phyloP scores from a whole-genome alignment of 1,140 invertebrate genomes.

The Drosophila micromelanica region DNA sequence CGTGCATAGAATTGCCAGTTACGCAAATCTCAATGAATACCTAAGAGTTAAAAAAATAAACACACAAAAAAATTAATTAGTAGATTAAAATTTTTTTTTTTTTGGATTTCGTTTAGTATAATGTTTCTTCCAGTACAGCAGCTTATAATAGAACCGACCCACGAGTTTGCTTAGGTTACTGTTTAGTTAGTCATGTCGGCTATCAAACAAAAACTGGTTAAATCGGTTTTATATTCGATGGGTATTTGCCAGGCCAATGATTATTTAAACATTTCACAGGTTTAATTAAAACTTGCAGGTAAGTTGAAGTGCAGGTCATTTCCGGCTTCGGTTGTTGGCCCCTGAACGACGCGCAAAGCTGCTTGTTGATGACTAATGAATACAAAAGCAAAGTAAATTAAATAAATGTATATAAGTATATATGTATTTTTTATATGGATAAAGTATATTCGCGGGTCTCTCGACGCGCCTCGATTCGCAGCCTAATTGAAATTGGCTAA shows the following conservation, averaged over 20 bases:
- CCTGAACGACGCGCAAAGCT: conserved; percentile 13
- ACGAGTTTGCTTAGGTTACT: conserved; percentile 32
- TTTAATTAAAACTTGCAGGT: conserved; percentile 69
- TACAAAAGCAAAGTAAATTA: conserved; percentile 61
- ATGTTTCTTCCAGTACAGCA: too few relatives aligned
- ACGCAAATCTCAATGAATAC: too few relatives aligned
- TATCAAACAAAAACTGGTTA: conserved; percentile 8
- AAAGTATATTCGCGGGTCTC: conserved; percentile 4
- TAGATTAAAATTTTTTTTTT: too few relatives aligned
- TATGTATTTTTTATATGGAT: background rate
- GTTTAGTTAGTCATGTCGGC: conserved; percentile 67
- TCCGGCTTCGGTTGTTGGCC: conserved; percentile 62
- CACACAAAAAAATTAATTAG: too few relatives aligned
- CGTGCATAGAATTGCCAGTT: too few relatives aligned
- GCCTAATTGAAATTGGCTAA: conserved; percentile 70
- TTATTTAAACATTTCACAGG: conserved; percentile 69
- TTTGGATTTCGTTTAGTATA: too few relatives aligned
- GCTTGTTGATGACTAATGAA: conserved; percentile 61
- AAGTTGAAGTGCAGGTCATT: conserved; percentile 70
- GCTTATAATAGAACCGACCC: too few relatives aligned
- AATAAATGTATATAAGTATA: conserved; percentile 1
- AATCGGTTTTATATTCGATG: conserved; percentile 24
- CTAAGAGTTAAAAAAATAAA: too few relatives aligned
- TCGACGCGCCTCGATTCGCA: conserved; percentile 22
- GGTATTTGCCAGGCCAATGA: conserved; percentile 15